Conservation (phyloP, 2,888 invertebrate species). For the Erebia epiphron region DNA sequence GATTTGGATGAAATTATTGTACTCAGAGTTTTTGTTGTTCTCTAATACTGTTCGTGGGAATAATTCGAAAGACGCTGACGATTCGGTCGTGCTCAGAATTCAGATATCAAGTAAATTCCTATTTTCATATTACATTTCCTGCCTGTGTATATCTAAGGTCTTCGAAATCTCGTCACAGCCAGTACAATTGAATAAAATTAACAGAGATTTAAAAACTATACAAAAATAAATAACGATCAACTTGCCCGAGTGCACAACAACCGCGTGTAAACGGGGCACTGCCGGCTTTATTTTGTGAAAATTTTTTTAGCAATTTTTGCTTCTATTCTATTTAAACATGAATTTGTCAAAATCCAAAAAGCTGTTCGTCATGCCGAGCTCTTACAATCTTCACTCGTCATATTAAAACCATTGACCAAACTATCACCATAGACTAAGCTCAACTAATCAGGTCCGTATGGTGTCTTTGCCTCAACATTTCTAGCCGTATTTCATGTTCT, state of each 20-base stretch:
- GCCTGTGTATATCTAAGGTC: too few relatives aligned
- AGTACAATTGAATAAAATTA: slow-evolving; percentile 19
- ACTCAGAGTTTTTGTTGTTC: too few relatives aligned
- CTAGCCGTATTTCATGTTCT: slow-evolving; percentile 93
- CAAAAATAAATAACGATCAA: neutral
- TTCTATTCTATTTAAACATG: neutral
- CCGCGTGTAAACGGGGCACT: neutral
- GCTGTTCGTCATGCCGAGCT: neutral
- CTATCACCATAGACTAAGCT: slow-evolving; percentile 51
- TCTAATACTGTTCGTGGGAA: too few relatives aligned
- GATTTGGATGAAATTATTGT: neutral
- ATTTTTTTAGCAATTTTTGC: neutral
- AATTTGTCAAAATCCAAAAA: slow-evolving; percentile 1
- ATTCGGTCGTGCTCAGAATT: too few relatives aligned
- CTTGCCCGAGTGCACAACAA: neutral
- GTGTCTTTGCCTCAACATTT: slow-evolving; percentile 90
- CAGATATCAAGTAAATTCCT: too few relatives aligned
- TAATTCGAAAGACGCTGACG: too few relatives aligned
- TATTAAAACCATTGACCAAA: slow-evolving; percentile 26
- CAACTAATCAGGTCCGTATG: slow-evolving; percentile 91
- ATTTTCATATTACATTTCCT: too few relatives aligned
- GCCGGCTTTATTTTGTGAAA: neutral
- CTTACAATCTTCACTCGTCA: slow-evolving; percentile 11
- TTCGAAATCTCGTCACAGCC: slow-evolving; percentile 15
- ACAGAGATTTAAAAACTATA: too few relatives aligned